Percentiles rank a stretch among this genome's conserved stretches.
These are phyloP conservation scores for Clytia hemisphaerica DNA, from an alignment of 30 jellyfish, hydroid and myxozoan species.

Conservation along the genomic window DNA sequence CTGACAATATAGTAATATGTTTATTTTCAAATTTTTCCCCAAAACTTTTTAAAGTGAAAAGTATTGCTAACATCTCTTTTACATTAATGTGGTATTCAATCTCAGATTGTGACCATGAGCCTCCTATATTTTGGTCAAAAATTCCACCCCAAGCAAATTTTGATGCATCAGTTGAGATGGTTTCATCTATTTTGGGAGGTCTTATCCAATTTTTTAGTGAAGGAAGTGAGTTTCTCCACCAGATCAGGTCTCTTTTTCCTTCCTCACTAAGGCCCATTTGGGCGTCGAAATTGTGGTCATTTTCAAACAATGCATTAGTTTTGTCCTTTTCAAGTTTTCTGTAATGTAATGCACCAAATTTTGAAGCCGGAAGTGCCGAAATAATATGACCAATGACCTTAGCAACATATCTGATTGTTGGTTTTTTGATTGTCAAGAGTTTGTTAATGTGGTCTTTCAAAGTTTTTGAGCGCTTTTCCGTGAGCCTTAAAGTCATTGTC, in stretches of 20 bases:
- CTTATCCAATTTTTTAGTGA: too few species aligned
- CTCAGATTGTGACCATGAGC: slow-evolving; percentile 41
- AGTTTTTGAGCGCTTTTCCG: slow-evolving; percentile 2
- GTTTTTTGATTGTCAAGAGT: not conserved
- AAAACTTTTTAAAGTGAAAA: slow-evolving; percentile 6
- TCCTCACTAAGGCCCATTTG: slow-evolving; percentile 1
- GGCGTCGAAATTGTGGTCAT: slow-evolving; percentile 14
- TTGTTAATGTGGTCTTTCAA: not conserved
- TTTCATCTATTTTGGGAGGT: slow-evolving; percentile 11
- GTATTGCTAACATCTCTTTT: slow-evolving; percentile 27
- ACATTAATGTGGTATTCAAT: slow-evolving; percentile 24
- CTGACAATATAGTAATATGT: slow-evolving; percentile 45
- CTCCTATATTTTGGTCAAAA: slow-evolving; percentile 16
- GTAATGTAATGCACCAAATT: slow-evolving; percentile 20
- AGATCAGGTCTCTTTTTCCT: not conserved
- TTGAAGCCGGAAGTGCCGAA: too few species aligned
- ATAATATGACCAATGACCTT: too few species aligned
- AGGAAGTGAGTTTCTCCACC: slow-evolving; percentile 29
- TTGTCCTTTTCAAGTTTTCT: too few species aligned
- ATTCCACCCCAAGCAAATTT: slow-evolving; percentile 38
- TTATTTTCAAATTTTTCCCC: not conserved
- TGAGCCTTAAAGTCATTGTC: slow-evolving; percentile 10
- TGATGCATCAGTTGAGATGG: slow-evolving; percentile 53
- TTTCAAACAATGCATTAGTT: slow-evolving; percentile 14
- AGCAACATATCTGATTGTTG: slow-evolving; percentile 20